A percentile compares a stretch with the other conserved stretches of the same genome.
Evolutionary conservation across 1,140 invertebrate genomes (phyloP).

Genomic region (Formica selysi): DNA sequence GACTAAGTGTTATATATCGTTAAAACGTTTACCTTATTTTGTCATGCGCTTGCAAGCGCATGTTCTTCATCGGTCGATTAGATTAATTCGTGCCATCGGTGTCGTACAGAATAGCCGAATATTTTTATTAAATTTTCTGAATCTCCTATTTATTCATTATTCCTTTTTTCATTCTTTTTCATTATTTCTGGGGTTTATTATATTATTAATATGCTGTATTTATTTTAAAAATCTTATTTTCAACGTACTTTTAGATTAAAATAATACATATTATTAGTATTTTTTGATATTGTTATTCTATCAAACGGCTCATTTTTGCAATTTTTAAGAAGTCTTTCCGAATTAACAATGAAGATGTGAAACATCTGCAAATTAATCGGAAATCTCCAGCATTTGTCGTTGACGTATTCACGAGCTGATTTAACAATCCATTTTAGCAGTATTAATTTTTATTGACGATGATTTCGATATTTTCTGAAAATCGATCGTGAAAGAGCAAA

Average conservation of each 20-base stretch:
- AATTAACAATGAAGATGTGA: constrained; percentile 17
- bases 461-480: constrained; percentile 31
- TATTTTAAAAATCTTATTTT: neutral
- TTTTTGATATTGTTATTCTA: neutral
- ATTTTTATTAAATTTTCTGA: neutral
- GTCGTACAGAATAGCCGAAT: neutral
- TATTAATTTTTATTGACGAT: constrained; percentile 19
- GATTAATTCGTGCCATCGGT: neutral
- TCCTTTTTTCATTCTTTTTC: neutral
- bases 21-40: constrained; percentile 40
- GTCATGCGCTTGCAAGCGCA: neutral
- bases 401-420: neutral
- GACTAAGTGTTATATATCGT: constrained; percentile 1
- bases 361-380: neutral
- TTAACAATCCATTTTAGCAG: neutral
- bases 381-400: neutral
- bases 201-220: neutral
- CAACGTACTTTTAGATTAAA: neutral
- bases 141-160: neutral
- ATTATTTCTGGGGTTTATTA: neutral
- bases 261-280: neutral
- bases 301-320: neutral
- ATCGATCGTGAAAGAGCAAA: constrained; percentile 20
- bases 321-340: neutral
- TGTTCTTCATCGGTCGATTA: neutral